Conservation (phyloP, 2,888 invertebrate species). For the Brenthis hecate region DNA sequence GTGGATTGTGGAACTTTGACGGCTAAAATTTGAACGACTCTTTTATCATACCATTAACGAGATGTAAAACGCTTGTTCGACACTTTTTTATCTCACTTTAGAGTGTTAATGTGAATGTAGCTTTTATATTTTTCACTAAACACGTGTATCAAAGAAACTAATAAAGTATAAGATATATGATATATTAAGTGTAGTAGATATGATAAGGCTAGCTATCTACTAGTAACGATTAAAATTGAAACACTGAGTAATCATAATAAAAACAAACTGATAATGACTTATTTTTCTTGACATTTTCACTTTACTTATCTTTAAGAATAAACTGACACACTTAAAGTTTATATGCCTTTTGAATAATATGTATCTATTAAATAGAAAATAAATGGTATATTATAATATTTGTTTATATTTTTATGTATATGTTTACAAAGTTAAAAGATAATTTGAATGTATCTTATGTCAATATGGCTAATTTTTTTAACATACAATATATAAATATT, state of each 20-base stretch:
- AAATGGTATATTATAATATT: background rate
- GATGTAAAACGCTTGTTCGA: slow-evolving; percentile 5
- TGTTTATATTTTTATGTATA: no score
- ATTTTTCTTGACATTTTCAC: slow-evolving; percentile 6
- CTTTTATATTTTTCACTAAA: background rate
- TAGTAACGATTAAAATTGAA: slow-evolving; percentile 23
- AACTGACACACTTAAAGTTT: slow-evolving; percentile 21
- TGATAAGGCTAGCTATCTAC: slow-evolving; percentile 22
- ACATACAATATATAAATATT: no score
- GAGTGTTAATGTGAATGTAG: background rate
- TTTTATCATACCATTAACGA: slow-evolving; percentile 20
- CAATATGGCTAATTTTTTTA: no score
- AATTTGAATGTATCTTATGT: no score
- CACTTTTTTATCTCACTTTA: slow-evolving; percentile 17
- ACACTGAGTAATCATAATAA: slow-evolving; percentile 22
- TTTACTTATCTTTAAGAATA: slow-evolving; percentile 15
- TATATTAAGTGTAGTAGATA: slow-evolving; percentile 7
- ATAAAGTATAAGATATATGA: background rate
- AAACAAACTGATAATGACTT: slow-evolving; percentile 18
- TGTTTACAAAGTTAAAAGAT: no score
- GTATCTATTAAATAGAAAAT: background rate
- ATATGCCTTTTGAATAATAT: background rate
- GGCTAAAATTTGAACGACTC: slow-evolving; percentile 11
- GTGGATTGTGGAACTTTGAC: slow-evolving; percentile 23
- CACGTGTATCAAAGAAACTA: background rate